These are phyloP conservation scores for Apoderus coryli DNA, from an alignment of 2,888 invertebrate genomes.

Conservation along the genomic window DNA sequence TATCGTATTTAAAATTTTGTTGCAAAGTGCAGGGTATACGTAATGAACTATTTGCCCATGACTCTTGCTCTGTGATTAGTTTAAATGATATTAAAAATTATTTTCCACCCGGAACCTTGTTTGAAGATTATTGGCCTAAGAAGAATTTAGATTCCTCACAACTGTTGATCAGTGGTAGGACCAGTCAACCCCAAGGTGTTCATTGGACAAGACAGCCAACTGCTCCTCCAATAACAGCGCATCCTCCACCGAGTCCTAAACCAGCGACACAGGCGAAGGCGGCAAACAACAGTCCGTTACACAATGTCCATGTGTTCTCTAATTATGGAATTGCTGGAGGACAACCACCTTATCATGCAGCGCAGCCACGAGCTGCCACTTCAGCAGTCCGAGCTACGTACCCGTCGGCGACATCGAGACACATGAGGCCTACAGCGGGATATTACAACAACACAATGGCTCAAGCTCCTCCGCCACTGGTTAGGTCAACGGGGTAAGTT, in stretches of 20 bases:
- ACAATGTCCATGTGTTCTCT: conserved; percentile 26
- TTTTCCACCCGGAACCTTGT: conserved; percentile 77
- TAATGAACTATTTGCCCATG: conserved; percentile 81
- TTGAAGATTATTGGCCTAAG: conserved; percentile 88
- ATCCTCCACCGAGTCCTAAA: conserved; percentile 31
- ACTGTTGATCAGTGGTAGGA: conserved; percentile 44
- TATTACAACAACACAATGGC: conserved; percentile 25
- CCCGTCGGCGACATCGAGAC: conserved; percentile 28
- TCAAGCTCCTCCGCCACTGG: conserved; percentile 37
- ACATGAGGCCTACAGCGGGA: conserved; percentile 22
- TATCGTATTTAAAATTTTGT: conserved; percentile 85
- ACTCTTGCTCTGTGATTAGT: conserved; percentile 81
- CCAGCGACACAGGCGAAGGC: conserved; percentile 30
- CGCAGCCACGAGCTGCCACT: conserved; percentile 25
- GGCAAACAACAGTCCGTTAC: conserved; percentile 25
- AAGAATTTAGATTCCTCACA: conserved; percentile 68
- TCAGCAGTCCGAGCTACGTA: conserved; percentile 28
- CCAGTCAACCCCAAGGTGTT: conserved; percentile 38
- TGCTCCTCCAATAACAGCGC: conserved; percentile 51
- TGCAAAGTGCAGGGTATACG: conserved; percentile 88
- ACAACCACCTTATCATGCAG: conserved; percentile 24
- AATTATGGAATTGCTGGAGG: conserved; percentile 24
- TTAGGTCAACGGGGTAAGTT: conserved; percentile 34
- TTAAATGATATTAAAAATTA: conserved; percentile 81
- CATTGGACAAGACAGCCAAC: conserved; percentile 70